A percentile compares a stretch with the other conserved stretches of the same genome.
Evolutionary conservation across 2,888 invertebrate species (phyloP).

Genomic region (Cephus nigrinus): DNA sequence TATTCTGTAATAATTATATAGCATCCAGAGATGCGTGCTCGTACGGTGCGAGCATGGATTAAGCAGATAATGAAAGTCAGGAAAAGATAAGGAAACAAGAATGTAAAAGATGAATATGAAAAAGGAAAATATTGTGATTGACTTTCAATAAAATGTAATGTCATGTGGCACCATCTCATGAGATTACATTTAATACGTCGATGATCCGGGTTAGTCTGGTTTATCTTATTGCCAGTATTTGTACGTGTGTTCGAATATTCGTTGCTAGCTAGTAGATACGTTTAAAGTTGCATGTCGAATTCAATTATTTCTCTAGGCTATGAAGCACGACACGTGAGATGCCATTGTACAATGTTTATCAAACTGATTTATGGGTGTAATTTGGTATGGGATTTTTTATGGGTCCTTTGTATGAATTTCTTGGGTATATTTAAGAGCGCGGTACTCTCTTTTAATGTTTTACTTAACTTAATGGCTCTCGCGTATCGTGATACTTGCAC

Average conservation of each 20-base stretch:
- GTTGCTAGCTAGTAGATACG: neutral
- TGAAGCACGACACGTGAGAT: neutral
- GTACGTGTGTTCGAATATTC: neutral
- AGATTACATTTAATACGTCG: neutral
- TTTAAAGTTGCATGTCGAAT: neutral
- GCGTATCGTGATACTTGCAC: neutral
- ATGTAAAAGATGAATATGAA: neutral
- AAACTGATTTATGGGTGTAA: neutral
- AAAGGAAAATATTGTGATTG: neutral
- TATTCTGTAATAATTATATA: neutral
- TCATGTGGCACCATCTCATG: neutral
- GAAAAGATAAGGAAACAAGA: neutral
- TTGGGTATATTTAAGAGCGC: neutral
- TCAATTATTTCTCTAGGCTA: neutral
- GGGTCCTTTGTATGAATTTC: neutral
- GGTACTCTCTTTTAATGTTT: neutral
- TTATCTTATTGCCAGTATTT: neutral
- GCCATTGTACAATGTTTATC: neutral
- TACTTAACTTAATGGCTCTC: neutral
- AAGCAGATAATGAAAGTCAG: neutral
- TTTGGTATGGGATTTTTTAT: neutral
- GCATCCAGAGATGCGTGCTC: neutral
- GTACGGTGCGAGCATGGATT: neutral
- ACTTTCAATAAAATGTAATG: neutral
- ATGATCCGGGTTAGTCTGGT: neutral